Evolutionary conservation across 1,140 invertebrate genomes (phyloP).

Genomic region (Heterodera schachtii): DNA sequence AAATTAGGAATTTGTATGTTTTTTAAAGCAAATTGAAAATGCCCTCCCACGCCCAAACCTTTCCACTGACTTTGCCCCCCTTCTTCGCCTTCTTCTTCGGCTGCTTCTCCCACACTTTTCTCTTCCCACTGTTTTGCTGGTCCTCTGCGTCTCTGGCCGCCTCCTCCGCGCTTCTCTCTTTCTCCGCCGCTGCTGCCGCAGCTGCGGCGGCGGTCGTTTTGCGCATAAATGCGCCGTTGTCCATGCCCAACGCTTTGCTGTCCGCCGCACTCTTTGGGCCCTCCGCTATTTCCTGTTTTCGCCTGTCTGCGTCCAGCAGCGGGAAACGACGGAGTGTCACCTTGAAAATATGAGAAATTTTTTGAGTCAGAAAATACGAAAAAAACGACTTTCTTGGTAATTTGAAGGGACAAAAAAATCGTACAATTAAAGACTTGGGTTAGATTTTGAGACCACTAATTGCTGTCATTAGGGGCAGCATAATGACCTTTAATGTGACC

Average conservation of each 20-base stretch:
- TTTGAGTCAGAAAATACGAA: no score
- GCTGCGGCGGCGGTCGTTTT: not conserved
- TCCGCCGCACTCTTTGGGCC: constrained; percentile 33
- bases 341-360: no score
- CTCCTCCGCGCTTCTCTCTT: constrained; percentile 58
- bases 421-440: no score
- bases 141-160: constrained; percentile 71
- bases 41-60: no score
- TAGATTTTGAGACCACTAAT: no score
- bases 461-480: no score
- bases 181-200: not conserved
- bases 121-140: constrained; percentile 34
- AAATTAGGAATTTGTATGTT: no score
- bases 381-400: no score
- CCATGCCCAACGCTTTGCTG: constrained; percentile 5
- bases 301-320: constrained; percentile 52
- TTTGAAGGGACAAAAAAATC: no score
- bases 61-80: constrained; percentile 32
- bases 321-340: constrained; percentile 77
- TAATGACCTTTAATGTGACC: constrained; percentile 81
- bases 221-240: not conserved
- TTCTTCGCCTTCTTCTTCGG: constrained; percentile 65
- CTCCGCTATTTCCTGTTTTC: constrained; percentile 42
- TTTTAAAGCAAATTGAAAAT: no score
- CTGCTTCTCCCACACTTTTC: constrained; percentile 52